Conservation (phyloP, 2,113 vertebrate genomes). For the Thamnaconus septentrionalis region DNA sequence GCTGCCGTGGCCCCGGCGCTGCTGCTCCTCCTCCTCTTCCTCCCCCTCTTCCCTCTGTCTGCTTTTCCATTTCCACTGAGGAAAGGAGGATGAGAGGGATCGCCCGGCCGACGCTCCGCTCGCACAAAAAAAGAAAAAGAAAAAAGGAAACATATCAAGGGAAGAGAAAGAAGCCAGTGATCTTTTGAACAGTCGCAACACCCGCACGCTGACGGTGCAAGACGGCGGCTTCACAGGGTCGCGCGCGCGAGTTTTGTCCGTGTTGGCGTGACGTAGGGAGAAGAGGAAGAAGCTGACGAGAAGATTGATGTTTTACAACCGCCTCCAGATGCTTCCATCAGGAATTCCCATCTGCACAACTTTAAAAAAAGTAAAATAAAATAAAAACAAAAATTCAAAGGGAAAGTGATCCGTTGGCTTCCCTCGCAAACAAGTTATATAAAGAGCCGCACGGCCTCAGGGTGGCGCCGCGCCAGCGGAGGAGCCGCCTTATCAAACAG, state of each 20-base stretch:
- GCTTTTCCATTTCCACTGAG: constrained; percentile 63
- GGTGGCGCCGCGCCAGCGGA: too few relatives aligned
- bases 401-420: too few relatives aligned
- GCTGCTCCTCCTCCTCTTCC: neutral
- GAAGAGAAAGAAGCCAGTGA: constrained; percentile 42
- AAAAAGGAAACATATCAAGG: constrained; percentile 40
- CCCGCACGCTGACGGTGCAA: constrained; percentile 37
- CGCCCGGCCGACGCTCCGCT: constrained; percentile 54
- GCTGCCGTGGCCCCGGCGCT: constrained; percentile 38
- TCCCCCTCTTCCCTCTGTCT: constrained; percentile 56
- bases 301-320: too few relatives aligned
- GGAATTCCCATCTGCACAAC: too few relatives aligned
- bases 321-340: too few relatives aligned
- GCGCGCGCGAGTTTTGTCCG: constrained; percentile 23
- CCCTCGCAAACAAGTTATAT: too few relatives aligned
- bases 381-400: too few relatives aligned
- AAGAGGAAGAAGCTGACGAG: too few relatives aligned
- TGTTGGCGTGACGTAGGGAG: too few relatives aligned
- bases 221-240: constrained; percentile 28
- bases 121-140: constrained; percentile 32
- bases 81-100: constrained; percentile 56
- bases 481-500: too few relatives aligned
- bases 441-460: too few relatives aligned
- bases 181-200: constrained; percentile 41
- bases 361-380: too few relatives aligned